Percentiles rank a stretch among this genome's conserved stretches.
Conservation (phyloP, 2,797 vertebrate species). For the Falco biarmicus region DNA sequence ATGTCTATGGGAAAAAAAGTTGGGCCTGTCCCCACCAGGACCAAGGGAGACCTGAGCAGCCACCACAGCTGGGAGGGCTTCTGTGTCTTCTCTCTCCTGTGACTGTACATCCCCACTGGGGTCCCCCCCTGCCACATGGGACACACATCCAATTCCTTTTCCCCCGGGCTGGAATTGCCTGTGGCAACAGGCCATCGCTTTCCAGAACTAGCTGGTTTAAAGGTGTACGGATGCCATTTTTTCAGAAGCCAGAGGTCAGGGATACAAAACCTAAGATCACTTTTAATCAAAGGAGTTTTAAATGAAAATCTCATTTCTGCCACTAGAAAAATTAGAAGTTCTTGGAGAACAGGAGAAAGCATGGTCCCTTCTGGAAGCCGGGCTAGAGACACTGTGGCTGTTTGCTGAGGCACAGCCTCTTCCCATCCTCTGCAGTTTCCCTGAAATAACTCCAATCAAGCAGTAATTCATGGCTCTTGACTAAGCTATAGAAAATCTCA, state of each 20-base stretch:
- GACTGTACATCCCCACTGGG: accelerated
- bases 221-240: not conserved
- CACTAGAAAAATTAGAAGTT: not conserved
- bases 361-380: not conserved
- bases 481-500: conserved; percentile 38
- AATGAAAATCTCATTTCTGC: not conserved
- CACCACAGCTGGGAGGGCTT: accelerated
- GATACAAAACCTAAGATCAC: not conserved
- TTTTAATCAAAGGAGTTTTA: not conserved
- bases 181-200: not conserved
- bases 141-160: accelerated
- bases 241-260: not conserved
- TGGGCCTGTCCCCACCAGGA: not conserved
- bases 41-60: not conserved
- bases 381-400: not conserved
- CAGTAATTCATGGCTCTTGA: conserved; percentile 42
- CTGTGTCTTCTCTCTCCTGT: not conserved
- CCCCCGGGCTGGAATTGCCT: not conserved
- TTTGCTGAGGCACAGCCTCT: conserved; percentile 4
- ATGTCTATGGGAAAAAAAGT: not conserved
- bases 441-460: conserved; percentile 20
- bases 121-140: too few relatives aligned
- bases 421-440: not conserved
- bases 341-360: not conserved
- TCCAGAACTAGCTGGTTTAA: not conserved